These are phyloP conservation scores for Bombus picipes DNA, from an alignment of 1,140 invertebrate genomes.

Conservation along the genomic window DNA sequence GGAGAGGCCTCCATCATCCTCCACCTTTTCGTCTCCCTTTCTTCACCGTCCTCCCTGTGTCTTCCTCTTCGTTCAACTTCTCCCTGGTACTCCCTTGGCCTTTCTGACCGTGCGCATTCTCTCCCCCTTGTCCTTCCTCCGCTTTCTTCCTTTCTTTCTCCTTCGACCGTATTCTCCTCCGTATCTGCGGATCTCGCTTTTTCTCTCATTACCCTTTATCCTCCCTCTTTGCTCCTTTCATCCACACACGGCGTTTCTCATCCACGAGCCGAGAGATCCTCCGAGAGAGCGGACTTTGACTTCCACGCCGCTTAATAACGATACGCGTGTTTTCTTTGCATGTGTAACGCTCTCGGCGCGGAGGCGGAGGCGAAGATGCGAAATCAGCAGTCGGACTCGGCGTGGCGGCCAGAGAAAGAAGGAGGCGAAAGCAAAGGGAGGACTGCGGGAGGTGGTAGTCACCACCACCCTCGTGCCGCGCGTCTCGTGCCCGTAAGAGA, in stretches of 20 bases:
- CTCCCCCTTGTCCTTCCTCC: constrained; percentile 26
- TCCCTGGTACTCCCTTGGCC: constrained; percentile 44
- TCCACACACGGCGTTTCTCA: constrained; percentile 40
- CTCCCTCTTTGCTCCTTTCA: constrained; percentile 58
- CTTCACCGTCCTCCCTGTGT: constrained; percentile 12
- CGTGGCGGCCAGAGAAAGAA: background rate
- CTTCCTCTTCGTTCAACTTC: constrained; percentile 54
- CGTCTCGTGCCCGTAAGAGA: constrained; percentile 57
- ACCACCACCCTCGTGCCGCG: constrained; percentile 50
- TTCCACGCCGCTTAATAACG: constrained; percentile 51
- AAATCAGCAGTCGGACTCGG: constrained; percentile 46
- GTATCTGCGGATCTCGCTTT: constrained; percentile 52
- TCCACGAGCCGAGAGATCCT: constrained; percentile 38
- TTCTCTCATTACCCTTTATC: constrained; percentile 65
- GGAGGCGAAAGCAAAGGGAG: background rate
- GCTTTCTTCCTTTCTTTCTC: constrained; percentile 19
- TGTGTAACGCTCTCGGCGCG: background rate
- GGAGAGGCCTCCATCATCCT: constrained; percentile 81
- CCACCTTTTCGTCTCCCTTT: constrained; percentile 57
- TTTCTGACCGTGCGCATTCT: constrained; percentile 55
- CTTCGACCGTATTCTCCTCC: background rate
- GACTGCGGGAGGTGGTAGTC: constrained; percentile 26
- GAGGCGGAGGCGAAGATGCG: constrained; percentile 39
- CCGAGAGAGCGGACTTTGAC: background rate
- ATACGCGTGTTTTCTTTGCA: constrained; percentile 58